Conservation (phyloP, 2,888 invertebrate genomes). For the Apamea monoglypha region DNA sequence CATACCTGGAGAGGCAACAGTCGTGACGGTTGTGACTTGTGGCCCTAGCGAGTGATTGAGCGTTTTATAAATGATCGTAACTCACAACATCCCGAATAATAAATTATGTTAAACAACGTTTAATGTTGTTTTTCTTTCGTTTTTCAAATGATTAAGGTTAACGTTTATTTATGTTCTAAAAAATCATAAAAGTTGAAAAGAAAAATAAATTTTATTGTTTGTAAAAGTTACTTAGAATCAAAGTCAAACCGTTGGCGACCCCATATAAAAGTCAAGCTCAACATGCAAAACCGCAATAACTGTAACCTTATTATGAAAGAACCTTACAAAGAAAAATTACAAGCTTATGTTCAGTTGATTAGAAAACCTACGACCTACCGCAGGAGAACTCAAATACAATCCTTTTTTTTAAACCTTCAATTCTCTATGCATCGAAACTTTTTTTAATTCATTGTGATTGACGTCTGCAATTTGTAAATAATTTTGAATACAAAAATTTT, state of each 20-base stretch:
- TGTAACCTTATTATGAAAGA: conserved; percentile 81
- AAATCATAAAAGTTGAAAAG: conserved; percentile 32
- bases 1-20: background rate
- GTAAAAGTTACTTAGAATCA: conserved; percentile 43
- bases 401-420: conserved; percentile 12
- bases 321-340: conserved; percentile 76
- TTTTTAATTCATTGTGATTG: conserved; percentile 2
- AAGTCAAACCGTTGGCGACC: conserved; percentile 76
- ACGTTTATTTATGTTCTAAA: conserved; percentile 22
- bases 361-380: conserved; percentile 59
- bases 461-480: conserved; percentile 7
- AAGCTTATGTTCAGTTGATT: conserved; percentile 72
- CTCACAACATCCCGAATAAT: conserved; percentile 8
- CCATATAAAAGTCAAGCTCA: conserved; percentile 72
- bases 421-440: background rate
- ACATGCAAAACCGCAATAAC: conserved; percentile 87
- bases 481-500: conserved; percentile 26
- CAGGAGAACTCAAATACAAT: conserved; percentile 29
- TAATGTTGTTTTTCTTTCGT: conserved; percentile 36
- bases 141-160: conserved; percentile 36
- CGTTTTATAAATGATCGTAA: conserved; percentile 31
- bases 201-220: conserved; percentile 38
- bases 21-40: background rate
- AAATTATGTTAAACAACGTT: conserved; percentile 32
- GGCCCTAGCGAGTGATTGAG: conserved; percentile 3